Conservation (phyloP, 2,888 invertebrate genomes). For the Bedellia somnulentella region DNA sequence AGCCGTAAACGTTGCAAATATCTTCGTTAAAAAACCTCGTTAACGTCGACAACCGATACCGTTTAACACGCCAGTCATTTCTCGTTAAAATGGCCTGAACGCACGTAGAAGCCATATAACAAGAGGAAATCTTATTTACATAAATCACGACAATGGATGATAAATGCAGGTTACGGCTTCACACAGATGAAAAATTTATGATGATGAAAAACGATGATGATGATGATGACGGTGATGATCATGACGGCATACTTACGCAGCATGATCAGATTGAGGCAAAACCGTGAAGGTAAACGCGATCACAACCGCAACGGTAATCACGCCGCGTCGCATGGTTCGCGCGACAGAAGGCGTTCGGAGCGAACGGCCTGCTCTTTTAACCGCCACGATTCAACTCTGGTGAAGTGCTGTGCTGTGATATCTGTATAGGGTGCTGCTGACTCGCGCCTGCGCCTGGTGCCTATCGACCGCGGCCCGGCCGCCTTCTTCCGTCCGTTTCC, state of each 20-base stretch:
- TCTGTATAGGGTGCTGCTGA: slow-evolving; percentile 15
- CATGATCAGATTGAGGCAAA: slow-evolving; percentile 35
- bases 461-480: slow-evolving; percentile 15
- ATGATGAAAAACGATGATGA: slow-evolving; percentile 2
- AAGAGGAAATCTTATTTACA: slow-evolving; percentile 2
- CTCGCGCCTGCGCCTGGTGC: slow-evolving; percentile 26
- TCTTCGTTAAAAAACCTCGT: too few relatives aligned
- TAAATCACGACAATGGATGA: slow-evolving; percentile 2
- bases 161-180: too few relatives aligned
- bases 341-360: slow-evolving; percentile 22
- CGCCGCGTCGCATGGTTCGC: slow-evolving; percentile 39
- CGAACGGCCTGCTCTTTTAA: slow-evolving; percentile 33
- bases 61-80: too few relatives aligned
- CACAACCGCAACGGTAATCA: slow-evolving; percentile 38
- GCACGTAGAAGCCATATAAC: slow-evolving; percentile 3
- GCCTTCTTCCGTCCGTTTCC: slow-evolving; percentile 22
- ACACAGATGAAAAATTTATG: background rate
- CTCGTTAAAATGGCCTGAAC: too few relatives aligned
- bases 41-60: too few relatives aligned
- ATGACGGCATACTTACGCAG: slow-evolving; percentile 33
- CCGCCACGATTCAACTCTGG: slow-evolving; percentile 41
- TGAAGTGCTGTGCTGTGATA: slow-evolving; percentile 29
- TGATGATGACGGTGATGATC: background rate
- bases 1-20: too few relatives aligned
- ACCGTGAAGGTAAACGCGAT: slow-evolving; percentile 37